A percentile compares a stretch with the other conserved stretches of the same genome.
phyloP scores from a whole-genome alignment of 2,797 vertebrate genomes.

The Tapera naevia region DNA sequence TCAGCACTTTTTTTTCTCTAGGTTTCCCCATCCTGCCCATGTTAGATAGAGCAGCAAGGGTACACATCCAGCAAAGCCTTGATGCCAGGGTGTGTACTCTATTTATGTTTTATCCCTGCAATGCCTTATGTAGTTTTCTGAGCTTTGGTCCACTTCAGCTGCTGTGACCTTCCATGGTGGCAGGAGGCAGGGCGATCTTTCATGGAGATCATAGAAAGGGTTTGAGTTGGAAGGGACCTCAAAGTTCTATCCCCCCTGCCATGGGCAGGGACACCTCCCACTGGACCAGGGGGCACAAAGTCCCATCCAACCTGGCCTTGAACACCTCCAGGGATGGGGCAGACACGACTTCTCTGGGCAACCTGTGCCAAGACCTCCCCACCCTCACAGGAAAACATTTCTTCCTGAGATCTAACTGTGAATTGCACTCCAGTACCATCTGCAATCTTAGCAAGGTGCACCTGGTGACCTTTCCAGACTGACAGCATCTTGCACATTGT shows the following conservation, averaged over 20 bases:
- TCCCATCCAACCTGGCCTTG: no score
- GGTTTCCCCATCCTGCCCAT: neutral
- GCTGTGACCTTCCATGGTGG: neutral
- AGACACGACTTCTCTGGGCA: no score
- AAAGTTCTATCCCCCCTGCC: no score
- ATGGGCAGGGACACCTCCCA: no score
- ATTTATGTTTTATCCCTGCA: neutral
- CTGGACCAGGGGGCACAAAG: no score
- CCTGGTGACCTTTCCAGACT: neutral
- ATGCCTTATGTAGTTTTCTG: neutral
- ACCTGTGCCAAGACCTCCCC: no score
- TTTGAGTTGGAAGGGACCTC: no score
- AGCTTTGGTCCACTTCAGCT: neutral
- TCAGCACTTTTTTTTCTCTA: neutral
- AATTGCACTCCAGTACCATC: neutral
- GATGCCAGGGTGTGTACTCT: no score
- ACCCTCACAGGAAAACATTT: no score
- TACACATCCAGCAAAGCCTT: neutral
- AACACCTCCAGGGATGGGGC: no score
- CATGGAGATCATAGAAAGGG: no score
- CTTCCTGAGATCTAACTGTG: no score
- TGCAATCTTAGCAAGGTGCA: rapidly evolving
- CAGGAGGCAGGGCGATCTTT: neutral
- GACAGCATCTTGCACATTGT: neutral
- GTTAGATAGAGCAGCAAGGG: neutral